Base-by-base conservation (phyloP, 2,113 vertebrate genomes). In the Phylloscopus whistleri region DNA sequence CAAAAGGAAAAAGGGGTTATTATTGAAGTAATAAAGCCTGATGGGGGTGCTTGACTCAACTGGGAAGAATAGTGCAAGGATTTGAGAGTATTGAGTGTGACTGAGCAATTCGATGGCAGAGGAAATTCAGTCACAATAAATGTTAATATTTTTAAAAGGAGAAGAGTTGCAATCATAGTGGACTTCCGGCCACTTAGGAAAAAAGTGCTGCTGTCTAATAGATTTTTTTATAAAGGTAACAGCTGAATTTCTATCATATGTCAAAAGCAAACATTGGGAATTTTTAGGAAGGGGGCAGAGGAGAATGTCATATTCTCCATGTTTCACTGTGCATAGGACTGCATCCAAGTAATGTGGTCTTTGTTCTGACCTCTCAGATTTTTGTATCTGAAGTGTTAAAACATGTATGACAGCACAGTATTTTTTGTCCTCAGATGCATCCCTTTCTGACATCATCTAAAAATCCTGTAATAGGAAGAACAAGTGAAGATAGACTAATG, bases 151-250 rank as follows among this genome's bases (percentile, higher is more conserved):
- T 95, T 79, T 63, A 19, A 43, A 52, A 66, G 14, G 27, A 55
- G 37, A 48, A 76, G 31, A 62, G 31, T 43, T 91, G n/a, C 11
- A 55, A 37, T 59, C 23, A 35, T 16, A 56, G 31, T 15, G 30
- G 23, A 43, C 16, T 51, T 59, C 33, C 0, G 0, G 19, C 9
- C 53, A 49, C 33, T 52, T 30, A 22, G 28, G n/a, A 33, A n/a
- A 60, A 72, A 84, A 39, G 26, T 55, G 4, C 20, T 69, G 15
- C 14, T 55, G 30, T 55, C 78, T 46, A 51, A 22, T 8, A 89
- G 35, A 37, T 46, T 41, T 35, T 35, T 84, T 75, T 52, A 8
- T 79, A 64, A 85, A 77, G 12, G 3, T 44, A 66, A 53, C 13
- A n/a, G 19, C 68, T 58, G 49, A 59, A 56, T 49, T 35, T 22